Conservation (phyloP, 2,113 vertebrate species). For the Sitta europaea region DNA sequence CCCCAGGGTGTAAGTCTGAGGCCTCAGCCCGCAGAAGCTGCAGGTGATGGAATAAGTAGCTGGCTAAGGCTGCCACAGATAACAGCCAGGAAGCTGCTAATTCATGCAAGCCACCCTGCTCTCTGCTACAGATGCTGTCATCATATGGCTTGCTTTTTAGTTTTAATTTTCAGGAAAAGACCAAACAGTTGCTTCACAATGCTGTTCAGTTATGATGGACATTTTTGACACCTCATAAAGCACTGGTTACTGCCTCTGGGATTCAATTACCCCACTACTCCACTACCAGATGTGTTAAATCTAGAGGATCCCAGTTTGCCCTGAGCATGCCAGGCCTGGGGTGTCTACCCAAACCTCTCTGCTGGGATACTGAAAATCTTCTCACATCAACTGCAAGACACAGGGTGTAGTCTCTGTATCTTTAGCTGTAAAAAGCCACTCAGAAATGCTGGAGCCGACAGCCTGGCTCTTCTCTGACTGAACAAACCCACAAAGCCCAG, state of each 20-base stretch:
- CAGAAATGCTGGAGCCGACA: background rate
- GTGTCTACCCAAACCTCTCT: background rate
- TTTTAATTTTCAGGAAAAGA: constrained; percentile 16
- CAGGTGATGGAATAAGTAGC: constrained; percentile 12
- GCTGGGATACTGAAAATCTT: background rate
- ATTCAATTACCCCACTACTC: background rate
- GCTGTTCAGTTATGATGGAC: background rate
- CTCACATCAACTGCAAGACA: background rate
- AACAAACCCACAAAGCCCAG: background rate
- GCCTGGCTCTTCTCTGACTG: background rate
- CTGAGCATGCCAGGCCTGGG: background rate
- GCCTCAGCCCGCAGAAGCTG: background rate
- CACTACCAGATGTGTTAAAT: background rate
- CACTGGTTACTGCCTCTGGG: background rate
- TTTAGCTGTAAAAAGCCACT: background rate
- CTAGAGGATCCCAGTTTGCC: background rate
- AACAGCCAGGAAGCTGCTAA: constrained; percentile 3
- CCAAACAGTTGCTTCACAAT: background rate
- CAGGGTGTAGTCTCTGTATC: background rate
- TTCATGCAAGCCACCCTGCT: background rate
- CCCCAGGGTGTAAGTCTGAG: background rate
- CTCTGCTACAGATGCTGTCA: constrained; percentile 21
- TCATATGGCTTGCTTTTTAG: background rate
- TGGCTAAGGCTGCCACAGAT: background rate
- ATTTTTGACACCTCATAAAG: background rate